A percentile compares a stretch with the other conserved stretches of the same genome.
These are phyloP conservation scores for Colletes latitarsis DNA, from an alignment of 1,140 invertebrate genomes.

Conservation along the genomic window DNA sequence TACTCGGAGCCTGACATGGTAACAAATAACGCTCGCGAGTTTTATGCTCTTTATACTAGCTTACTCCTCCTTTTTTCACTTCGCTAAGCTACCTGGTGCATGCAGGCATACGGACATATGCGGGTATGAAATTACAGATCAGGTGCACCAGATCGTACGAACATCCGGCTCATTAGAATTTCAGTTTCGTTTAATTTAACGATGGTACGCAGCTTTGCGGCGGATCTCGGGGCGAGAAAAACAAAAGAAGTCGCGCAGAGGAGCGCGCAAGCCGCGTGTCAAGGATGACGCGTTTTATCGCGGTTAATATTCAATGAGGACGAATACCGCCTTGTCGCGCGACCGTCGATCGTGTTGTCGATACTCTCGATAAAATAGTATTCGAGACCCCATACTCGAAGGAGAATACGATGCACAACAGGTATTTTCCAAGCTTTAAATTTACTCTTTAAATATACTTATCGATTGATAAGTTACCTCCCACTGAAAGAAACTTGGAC, in stretches of 20 bases:
- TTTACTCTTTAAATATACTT: too few relatives aligned
- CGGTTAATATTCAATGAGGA: neutral
- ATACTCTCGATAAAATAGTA: too few relatives aligned
- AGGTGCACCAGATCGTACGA: slow-evolving; percentile 46
- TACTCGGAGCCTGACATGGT: too few relatives aligned
- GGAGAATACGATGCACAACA: too few relatives aligned
- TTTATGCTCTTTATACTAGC: neutral
- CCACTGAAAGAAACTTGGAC: too few relatives aligned
- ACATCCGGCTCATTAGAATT: slow-evolving; percentile 57
- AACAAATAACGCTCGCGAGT: too few relatives aligned
- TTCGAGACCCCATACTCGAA: too few relatives aligned
- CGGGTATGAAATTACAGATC: slow-evolving; percentile 60
- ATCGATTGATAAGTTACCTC: too few relatives aligned
- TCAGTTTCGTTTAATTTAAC: slow-evolving; percentile 39
- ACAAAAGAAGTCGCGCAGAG: neutral
- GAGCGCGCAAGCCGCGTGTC: neutral
- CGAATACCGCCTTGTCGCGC: slow-evolving; percentile 4
- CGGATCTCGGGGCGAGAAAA: slow-evolving; percentile 28
- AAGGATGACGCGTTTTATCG: neutral
- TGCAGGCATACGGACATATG: slow-evolving; percentile 49
- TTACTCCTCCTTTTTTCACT: neutral
- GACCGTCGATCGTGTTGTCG: neutral
- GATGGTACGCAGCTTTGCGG: slow-evolving; percentile 7
- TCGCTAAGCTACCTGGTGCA: neutral
- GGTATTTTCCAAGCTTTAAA: too few relatives aligned